Evolutionary conservation across 2,113 vertebrate genomes (phyloP).

Genomic region (Amphiprion ocellaris): DNA sequence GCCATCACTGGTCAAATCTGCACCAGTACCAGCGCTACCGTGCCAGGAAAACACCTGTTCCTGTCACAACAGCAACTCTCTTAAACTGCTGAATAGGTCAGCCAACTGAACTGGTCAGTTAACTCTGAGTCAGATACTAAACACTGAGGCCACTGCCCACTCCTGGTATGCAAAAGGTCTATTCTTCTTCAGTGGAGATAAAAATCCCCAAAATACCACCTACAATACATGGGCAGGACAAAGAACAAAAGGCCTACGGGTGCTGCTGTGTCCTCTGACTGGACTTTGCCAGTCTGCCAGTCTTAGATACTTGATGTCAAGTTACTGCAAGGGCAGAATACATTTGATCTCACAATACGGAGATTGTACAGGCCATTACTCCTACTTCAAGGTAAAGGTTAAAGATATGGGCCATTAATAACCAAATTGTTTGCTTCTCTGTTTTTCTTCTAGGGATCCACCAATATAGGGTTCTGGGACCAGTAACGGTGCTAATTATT

Average conservation of each 20-base stretch:
- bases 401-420: constrained; percentile 8
- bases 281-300: constrained; percentile 22
- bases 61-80: constrained; percentile 20
- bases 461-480: too few relatives aligned
- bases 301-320: constrained; percentile 13
- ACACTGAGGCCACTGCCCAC: constrained; percentile 36
- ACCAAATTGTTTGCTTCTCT: not conserved
- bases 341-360: constrained; percentile 36
- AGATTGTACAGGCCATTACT: constrained; percentile 4
- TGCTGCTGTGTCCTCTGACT: constrained; percentile 14
- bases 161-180: constrained; percentile 43
- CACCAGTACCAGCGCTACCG: not conserved
- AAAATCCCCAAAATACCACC: constrained; percentile 62
- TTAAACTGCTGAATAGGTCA: constrained; percentile 33
- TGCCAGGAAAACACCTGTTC: constrained; percentile 41
- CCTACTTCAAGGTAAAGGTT: not conserved
- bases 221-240: constrained; percentile 22
- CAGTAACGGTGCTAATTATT: too few relatives aligned
- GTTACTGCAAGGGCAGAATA: constrained; percentile 30
- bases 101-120: constrained; percentile 54
- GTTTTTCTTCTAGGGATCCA: too few relatives aligned
- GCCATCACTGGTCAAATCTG: not conserved
- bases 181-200: constrained; percentile 56
- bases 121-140: constrained; percentile 49
- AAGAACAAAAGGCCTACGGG: constrained; percentile 65